Evolutionary conservation across 2,888 invertebrate species (phyloP), one percentile per base, ranked within the genome.

Genomic region (Octodonta nipae): DNA sequence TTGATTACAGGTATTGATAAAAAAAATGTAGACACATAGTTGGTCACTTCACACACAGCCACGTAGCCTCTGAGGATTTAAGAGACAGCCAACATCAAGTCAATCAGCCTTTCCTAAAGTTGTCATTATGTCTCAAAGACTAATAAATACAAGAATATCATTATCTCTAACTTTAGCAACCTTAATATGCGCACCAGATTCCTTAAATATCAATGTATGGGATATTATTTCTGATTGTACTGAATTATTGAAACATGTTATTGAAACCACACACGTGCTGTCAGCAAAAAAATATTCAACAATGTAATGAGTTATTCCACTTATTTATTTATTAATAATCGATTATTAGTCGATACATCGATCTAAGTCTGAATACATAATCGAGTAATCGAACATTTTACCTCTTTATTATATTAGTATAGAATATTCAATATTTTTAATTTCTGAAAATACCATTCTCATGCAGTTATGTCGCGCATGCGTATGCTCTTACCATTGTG

Each of bases 301-400:
- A 5, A 32, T 47, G 6, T 47, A 45, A 42, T 44, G 41, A 24
- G 28, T 50, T 13, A 40, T 46, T 13, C 45, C 48, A 4, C 32
- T 50, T 11, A 34, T 46, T 15, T n/a, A n/a, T n/a, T n/a, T n/a
- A n/a, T n/a, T n/a, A n/a, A n/a, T n/a, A n/a, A n/a, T n/a, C n/a
- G n/a, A n/a, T n/a, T n/a, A n/a, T n/a, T n/a, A n/a, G n/a, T n/a
- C n/a, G n/a, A n/a, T n/a, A n/a, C n/a, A n/a, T n/a, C n/a, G n/a
- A n/a, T n/a, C n/a, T n/a, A n/a, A n/a, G n/a, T n/a, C n/a, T n/a
- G n/a, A n/a, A n/a, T n/a, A n/a, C n/a, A n/a, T n/a, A n/a, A n/a
- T n/a, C n/a, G n/a, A n/a, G n/a, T n/a, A n/a, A n/a, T n/a, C n/a
- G n/a, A n/a, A n/a, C n/a, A n/a, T n/a, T n/a, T n/a, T n/a, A n/a